Base-by-base conservation (phyloP, 2,797 vertebrate species). In the Thunnus albacares region DNA sequence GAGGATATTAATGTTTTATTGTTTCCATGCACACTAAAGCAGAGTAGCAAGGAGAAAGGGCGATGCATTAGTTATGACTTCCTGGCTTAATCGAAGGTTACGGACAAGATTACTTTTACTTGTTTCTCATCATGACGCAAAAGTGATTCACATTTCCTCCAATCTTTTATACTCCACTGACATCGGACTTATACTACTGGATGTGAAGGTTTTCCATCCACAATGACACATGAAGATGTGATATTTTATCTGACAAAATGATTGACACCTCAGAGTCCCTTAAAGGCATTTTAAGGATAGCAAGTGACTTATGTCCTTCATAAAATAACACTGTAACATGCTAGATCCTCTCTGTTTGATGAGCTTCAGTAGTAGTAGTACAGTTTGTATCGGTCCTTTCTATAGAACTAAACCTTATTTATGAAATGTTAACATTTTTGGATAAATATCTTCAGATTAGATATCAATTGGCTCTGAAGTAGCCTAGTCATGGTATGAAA, bases 1-100 rank as follows among this genome's bases (percentile, higher is more conserved):
- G 38, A 71, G 6, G 70, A 57, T 84, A 92, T 95, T 71, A 92
- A 95, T 94, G 86, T 91, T 94, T 94, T 76, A 94, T 92, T 89
- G 82, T 91, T 87, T 91, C 47, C 59, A 75, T 86, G 64, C 76
- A 76, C 45, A n/a, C 71, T 74, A 71, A 84, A 81, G 60, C 52
- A 15, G 67, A 81, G 58, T 60, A 66, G 62, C 43, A 30, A 14
- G 47, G 63, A 81, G 17, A 74, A 52, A 58, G 55, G 60, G 20
- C 1, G 24, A 90, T 93, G 84, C 79, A 94, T 93, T 90, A 93
- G 75, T 91, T 49, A 94, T 90, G 77, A 90, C 86, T 75, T 85
- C 67, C 78, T 41, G 51, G 60, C 53, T 81, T 88, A 71, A 71
- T 73, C 62, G 72, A 28, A 75, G 69, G 86, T 77, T 67, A 70